phyloP scores from a whole-genome alignment of 2,888 invertebrate genomes.

The Empis livida region DNA sequence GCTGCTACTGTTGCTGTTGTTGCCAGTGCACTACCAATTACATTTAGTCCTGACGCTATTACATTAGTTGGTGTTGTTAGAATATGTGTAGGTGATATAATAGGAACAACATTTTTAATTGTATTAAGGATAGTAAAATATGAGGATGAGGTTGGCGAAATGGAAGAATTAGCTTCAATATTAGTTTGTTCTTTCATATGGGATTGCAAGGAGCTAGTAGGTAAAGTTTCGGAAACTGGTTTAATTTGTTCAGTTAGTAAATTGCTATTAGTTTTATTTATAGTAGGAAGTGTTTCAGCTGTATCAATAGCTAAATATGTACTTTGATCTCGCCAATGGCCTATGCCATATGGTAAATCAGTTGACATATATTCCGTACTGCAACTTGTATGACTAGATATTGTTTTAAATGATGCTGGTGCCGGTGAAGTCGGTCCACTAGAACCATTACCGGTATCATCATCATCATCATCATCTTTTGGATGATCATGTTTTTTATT shows the following conservation, averaged over 20 bases:
- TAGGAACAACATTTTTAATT: too few relatives aligned
- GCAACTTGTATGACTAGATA: constrained; percentile 26
- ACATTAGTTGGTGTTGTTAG: neutral
- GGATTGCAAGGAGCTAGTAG: too few relatives aligned
- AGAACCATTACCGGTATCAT: constrained; percentile 46
- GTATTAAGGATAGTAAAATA: too few relatives aligned
- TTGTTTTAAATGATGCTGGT: constrained; percentile 18
- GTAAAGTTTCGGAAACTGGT: too few relatives aligned
- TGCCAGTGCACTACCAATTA: neutral
- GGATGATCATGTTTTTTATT: constrained; percentile 21
- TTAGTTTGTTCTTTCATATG: neutral
- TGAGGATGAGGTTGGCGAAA: too few relatives aligned
- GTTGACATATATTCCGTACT: constrained; percentile 53
- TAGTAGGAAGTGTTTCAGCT: constrained; percentile 15
- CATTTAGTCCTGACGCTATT: neutral
- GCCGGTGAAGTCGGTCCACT: constrained; percentile 36
- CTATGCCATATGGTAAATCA: constrained; percentile 66
- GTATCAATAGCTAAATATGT: constrained; percentile 57
- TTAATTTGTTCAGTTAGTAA: too few relatives aligned
- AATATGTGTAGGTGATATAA: neutral
- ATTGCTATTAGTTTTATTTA: too few relatives aligned
- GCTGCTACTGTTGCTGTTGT: constrained; percentile 1
- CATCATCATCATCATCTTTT: constrained; percentile 42
- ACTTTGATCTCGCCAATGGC: constrained; percentile 70
- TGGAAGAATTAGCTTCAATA: neutral